A percentile compares a stretch with the other conserved stretches of the same genome.
Conservation (phyloP, 1,140 invertebrate species). For the Neuroterus valhalla region DNA sequence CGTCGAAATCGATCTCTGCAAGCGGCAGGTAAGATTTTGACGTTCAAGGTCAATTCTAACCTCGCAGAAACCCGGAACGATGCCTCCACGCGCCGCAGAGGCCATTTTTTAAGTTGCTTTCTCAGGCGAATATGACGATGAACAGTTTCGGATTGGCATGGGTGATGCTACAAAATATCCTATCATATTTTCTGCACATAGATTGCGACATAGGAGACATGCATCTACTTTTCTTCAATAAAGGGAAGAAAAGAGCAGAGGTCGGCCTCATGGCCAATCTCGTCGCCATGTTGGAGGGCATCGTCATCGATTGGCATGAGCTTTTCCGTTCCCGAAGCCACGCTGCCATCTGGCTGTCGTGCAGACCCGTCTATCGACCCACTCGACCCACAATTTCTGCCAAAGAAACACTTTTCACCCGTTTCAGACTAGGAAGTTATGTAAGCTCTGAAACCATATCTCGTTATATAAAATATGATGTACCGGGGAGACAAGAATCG, state of each 20-base stretch:
- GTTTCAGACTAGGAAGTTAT: neutral
- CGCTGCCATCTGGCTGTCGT: constrained; percentile 66
- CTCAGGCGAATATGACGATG: neutral
- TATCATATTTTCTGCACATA: neutral
- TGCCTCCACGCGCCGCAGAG: neutral
- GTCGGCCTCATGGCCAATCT: constrained; percentile 50
- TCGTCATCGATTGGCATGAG: constrained; percentile 67
- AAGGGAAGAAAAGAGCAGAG: neutral
- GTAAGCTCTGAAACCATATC: neutral
- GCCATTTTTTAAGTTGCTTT: neutral
- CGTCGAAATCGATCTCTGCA: neutral
- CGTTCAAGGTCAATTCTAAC: constrained; percentile 33
- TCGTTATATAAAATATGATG: neutral
- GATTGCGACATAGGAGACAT: neutral
- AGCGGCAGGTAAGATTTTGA: neutral
- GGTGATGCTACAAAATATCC: too few species aligned
- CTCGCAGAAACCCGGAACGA: constrained; percentile 16
- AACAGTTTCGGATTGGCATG: neutral
- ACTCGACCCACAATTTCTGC: constrained; percentile 37
- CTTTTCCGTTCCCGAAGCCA: constrained; percentile 47
- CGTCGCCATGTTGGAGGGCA: constrained; percentile 69
- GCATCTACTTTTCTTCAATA: neutral
- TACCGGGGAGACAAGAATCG: neutral
- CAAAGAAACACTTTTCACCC: neutral
- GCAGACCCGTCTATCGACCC: constrained; percentile 60